Evolutionary conservation across 2,113 vertebrate genomes (phyloP).

Genomic region (Condylura cristata): DNA sequence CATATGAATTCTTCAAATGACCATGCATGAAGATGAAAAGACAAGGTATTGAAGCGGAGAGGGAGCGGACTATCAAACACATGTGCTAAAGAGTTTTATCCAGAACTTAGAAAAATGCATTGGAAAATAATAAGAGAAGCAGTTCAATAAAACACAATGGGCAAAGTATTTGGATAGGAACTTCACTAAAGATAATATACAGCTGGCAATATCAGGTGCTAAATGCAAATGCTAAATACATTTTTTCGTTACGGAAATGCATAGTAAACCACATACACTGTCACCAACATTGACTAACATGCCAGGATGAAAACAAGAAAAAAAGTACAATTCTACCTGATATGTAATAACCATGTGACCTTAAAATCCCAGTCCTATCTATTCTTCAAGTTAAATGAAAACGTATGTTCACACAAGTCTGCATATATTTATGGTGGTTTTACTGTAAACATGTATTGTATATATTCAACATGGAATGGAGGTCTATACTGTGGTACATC

Average conservation of each 20-base stretch:
- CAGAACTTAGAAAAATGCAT: background rate
- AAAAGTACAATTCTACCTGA: background rate
- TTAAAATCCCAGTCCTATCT: too few species aligned
- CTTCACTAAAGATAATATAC: background rate
- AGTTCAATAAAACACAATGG: background rate
- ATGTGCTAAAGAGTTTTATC: background rate
- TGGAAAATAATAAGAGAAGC: background rate
- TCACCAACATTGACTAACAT: background rate
- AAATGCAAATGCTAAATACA: background rate
- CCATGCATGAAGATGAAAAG: background rate
- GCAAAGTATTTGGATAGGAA: background rate
- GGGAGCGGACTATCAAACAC: background rate
- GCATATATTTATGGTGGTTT: background rate
- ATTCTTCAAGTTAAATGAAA: background rate
- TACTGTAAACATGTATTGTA: background rate
- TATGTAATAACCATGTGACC: background rate
- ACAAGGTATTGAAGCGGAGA: background rate
- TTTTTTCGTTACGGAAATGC: background rate
- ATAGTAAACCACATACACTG: background rate
- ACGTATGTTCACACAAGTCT: background rate
- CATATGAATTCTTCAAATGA: background rate
- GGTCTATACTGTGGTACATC: background rate
- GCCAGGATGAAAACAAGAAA: background rate
- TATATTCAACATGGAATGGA: background rate
- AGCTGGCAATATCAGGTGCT: background rate